Conservation (phyloP, 2,113 vertebrate species). For the Oenanthe oenanthe region DNA sequence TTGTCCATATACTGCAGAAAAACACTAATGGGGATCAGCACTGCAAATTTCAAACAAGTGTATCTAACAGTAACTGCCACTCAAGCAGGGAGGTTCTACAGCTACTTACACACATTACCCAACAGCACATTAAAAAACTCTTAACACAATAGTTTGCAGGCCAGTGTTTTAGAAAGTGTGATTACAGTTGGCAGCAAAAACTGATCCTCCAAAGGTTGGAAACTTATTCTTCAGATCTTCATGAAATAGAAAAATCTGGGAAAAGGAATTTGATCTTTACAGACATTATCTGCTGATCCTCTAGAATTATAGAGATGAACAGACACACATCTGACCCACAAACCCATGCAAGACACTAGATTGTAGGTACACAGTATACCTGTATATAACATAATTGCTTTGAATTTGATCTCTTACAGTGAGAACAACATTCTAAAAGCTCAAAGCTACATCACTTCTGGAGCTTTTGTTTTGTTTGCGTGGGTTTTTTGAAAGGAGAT, state of each 20-base stretch:
- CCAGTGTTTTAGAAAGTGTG: neutral
- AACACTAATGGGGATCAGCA: neutral
- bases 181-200: neutral
- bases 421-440: neutral
- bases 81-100: neutral
- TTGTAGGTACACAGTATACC: fast-evolving
- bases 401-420: neutral
- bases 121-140: neutral
- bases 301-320: neutral
- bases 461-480: neutral
- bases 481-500: neutral
- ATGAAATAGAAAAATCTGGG: neutral
- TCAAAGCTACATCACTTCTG: neutral
- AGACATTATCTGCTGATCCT: neutral
- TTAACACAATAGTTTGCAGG: neutral
- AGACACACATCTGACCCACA: neutral
- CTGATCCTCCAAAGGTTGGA: neutral
- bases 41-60: neutral
- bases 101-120: neutral
- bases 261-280: neutral
- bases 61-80: neutral
- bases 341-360: neutral
- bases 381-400: neutral
- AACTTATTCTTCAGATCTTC: neutral
- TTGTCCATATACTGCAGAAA: neutral